Evolutionary conservation across 2,113 vertebrate genomes (phyloP).

Genomic region (Maccullochella peelii): DNA sequence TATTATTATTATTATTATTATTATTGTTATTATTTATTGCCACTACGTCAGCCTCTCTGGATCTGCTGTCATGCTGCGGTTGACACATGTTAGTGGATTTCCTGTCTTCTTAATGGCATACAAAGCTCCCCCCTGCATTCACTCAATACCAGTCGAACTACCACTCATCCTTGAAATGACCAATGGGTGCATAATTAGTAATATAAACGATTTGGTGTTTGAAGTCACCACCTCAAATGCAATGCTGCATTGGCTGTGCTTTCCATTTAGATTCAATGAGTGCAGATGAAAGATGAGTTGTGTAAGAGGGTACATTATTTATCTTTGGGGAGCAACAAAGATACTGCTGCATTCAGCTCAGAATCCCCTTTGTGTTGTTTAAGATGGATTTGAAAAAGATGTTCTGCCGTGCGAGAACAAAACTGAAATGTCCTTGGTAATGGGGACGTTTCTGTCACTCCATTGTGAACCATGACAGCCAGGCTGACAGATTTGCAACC

Average conservation of each 20-base stretch:
- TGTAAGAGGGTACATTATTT: constrained; percentile 68
- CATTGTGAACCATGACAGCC: constrained; percentile 67
- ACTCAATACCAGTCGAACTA: constrained; percentile 68
- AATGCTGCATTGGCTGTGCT: constrained; percentile 31
- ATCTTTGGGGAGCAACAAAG: constrained; percentile 62
- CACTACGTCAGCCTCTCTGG: not conserved
- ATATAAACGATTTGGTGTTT: constrained; percentile 49
- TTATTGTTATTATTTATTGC: constrained; percentile 18
- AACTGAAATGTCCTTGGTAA: constrained; percentile 71
- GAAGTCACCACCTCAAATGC: constrained; percentile 50
- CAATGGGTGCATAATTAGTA: constrained; percentile 66
- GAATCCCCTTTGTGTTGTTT: constrained; percentile 64
- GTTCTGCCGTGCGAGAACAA: constrained; percentile 56
- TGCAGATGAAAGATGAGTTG: constrained; percentile 59
- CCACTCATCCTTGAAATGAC: constrained; percentile 67
- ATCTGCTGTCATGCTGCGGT: constrained; percentile 22
- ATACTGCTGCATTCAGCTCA: constrained; percentile 58
- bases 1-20: not conserved
- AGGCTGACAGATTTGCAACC: constrained; percentile 70
- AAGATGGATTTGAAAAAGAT: constrained; percentile 73
- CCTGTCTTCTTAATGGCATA: constrained; percentile 55
- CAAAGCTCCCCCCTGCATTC: constrained; percentile 51
- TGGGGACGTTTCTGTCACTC: constrained; percentile 71
- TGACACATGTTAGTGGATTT: constrained; percentile 56
- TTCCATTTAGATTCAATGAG: constrained; percentile 55